Evolutionary conservation across 2,888 invertebrate genomes (phyloP).

Genomic region (Heliconius cydno): DNA sequence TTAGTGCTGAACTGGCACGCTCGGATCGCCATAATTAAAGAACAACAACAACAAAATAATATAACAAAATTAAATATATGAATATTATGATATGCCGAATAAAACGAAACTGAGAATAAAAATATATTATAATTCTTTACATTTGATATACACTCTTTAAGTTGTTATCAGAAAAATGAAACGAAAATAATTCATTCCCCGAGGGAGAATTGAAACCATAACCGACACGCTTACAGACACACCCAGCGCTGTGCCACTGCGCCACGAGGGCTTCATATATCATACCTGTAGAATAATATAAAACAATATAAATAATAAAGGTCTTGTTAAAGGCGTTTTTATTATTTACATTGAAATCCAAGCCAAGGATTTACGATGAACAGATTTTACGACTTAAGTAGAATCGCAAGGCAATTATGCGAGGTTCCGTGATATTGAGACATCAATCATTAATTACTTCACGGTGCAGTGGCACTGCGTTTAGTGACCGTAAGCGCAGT

Average conservation of each 20-base stretch:
- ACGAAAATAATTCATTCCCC: not conserved
- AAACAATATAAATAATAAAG: slow-evolving; percentile 25
- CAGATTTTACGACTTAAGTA: slow-evolving; percentile 39
- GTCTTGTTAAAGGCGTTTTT: slow-evolving; percentile 25
- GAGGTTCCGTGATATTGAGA: slow-evolving; percentile 40
- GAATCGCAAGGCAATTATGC: slow-evolving; percentile 34
- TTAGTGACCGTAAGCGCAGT: not conserved
- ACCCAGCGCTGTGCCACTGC: not conserved
- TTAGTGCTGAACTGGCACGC: no score
- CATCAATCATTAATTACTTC: slow-evolving; percentile 34
- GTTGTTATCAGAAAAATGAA: no score
- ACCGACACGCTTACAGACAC: not conserved
- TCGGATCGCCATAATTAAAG: no score
- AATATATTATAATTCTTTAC: not conserved
- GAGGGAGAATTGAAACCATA: not conserved
- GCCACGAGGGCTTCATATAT: not conserved
- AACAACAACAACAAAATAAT: not conserved
- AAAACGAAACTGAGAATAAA: not conserved
- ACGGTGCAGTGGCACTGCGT: not conserved
- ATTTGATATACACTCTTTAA: no score
- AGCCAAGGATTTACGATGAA: slow-evolving; percentile 37
- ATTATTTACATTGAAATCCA: slow-evolving; percentile 26
- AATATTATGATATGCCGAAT: not conserved
- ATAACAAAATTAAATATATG: no score
- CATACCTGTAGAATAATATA: not conserved